Evolutionary conservation across 2,797 vertebrate species (phyloP).

Genomic region (Sarcophilus harrisii): DNA sequence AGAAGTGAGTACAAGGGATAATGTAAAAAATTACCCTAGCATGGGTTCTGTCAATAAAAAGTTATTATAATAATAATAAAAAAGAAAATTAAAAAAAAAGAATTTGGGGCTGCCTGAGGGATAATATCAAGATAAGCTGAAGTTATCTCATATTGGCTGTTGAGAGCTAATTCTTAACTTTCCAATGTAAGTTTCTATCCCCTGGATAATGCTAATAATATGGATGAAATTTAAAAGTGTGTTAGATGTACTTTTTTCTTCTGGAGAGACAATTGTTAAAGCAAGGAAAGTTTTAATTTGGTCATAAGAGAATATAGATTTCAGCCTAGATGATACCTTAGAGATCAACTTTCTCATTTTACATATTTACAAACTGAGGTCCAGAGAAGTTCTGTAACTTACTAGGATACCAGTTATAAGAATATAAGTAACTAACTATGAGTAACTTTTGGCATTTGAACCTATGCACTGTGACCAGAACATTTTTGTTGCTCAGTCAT

Average conservation of each 20-base stretch:
- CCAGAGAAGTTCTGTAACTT: neutral
- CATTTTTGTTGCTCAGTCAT: neutral
- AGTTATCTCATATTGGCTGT: neutral
- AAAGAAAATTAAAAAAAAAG: too few species aligned
- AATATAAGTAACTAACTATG: neutral
- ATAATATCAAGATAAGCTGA: neutral
- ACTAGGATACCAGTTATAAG: neutral
- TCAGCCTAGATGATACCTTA: neutral
- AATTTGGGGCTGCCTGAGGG: neutral
- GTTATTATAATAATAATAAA: too few species aligned
- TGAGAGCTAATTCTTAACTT: neutral
- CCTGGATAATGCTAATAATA: neutral
- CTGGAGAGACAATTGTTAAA: neutral
- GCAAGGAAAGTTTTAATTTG: neutral
- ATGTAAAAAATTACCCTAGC: too few species aligned
- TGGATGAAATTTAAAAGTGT: neutral
- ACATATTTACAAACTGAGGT: neutral
- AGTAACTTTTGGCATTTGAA: neutral
- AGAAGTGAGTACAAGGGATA: too few species aligned
- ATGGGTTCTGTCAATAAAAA: too few species aligned
- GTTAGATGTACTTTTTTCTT: neutral
- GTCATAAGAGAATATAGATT: neutral
- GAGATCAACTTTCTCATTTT: neutral
- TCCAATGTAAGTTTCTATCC: neutral
- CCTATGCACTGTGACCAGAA: neutral